Conservation (phyloP, 1,140 invertebrate species). For the Solenopsis fugax region DNA sequence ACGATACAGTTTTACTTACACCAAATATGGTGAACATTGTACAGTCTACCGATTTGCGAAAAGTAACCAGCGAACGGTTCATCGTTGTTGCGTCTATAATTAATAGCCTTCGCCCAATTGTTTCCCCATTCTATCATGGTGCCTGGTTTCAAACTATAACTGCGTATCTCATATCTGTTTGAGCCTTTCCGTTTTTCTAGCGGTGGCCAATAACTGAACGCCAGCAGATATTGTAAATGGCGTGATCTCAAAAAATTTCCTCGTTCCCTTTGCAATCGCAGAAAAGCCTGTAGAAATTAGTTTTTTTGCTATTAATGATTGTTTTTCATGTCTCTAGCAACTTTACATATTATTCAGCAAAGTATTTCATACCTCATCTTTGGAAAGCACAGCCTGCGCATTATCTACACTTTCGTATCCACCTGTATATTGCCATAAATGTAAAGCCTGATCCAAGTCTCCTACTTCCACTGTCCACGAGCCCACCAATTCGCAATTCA, state of each 20-base stretch:
- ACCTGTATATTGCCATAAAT: slow-evolving; percentile 97
- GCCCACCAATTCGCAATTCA: slow-evolving; percentile 92
- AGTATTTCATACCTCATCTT: slow-evolving; percentile 89
- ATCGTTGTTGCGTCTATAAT: slow-evolving; percentile 95
- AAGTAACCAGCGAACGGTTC: slow-evolving; percentile 98
- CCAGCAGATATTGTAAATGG: slow-evolving; percentile 96
- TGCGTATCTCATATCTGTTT: slow-evolving; percentile 98
- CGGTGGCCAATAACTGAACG: slow-evolving; percentile 96
- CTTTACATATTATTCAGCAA: slow-evolving; percentile 9
- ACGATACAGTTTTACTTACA: slow-evolving; percentile 89
- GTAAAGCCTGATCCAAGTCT: slow-evolving; percentile 98
- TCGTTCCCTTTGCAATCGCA: slow-evolving; percentile 92
- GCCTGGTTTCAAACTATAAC: slow-evolving; percentile 96
- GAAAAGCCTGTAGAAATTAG: slow-evolving; percentile 90
- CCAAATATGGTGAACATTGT: slow-evolving; percentile 99
- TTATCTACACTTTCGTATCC: slow-evolving; percentile 96
- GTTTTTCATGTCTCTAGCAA: neutral
- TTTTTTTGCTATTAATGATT: slow-evolving; percentile 52
- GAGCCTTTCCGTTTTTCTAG: slow-evolving; percentile 91
- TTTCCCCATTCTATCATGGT: slow-evolving; percentile 99
- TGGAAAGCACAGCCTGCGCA: slow-evolving; percentile 91
- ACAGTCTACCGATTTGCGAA: slow-evolving; percentile 97
- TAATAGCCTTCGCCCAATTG: slow-evolving; percentile 98
- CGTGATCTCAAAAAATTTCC: slow-evolving; percentile 94
- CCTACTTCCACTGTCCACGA: slow-evolving; percentile 97